A percentile compares a stretch with the other conserved stretches of the same genome.
phyloP scores from a whole-genome alignment of 2,888 invertebrate genomes.

The Zygothrica quintamaculata region DNA sequence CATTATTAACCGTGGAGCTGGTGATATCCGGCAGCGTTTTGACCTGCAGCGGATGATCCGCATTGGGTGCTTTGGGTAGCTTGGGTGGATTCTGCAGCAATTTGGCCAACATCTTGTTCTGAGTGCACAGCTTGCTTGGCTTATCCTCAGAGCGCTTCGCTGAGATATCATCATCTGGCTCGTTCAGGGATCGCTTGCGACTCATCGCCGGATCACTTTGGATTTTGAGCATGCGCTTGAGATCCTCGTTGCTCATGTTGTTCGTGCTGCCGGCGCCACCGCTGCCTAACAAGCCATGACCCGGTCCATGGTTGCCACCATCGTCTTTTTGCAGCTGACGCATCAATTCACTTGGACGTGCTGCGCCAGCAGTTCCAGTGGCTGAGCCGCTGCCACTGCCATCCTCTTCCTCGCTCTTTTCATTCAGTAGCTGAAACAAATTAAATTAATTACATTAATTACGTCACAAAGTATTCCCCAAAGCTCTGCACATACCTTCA shows the following conservation, averaged over 20 bases:
- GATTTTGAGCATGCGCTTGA: slow-evolving; percentile 83
- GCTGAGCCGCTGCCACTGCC: slow-evolving; percentile 82
- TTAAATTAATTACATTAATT: no score
- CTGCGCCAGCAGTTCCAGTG: slow-evolving; percentile 65
- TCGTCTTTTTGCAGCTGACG: slow-evolving; percentile 85
- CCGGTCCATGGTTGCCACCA: slow-evolving; percentile 66
- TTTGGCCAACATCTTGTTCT: slow-evolving; percentile 93
- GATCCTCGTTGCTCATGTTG: slow-evolving; percentile 83
- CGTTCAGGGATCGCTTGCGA: slow-evolving; percentile 88
- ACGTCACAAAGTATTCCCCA: no score
- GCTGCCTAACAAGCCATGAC: slow-evolving; percentile 69
- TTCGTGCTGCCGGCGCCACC: slow-evolving; percentile 69
- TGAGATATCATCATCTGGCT: slow-evolving; percentile 86
- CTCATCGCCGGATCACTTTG: slow-evolving; percentile 84
- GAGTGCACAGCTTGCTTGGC: slow-evolving; percentile 90
- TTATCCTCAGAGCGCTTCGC: slow-evolving; percentile 83
- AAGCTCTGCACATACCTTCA: slow-evolving; percentile 86
- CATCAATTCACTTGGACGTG: slow-evolving; percentile 86
- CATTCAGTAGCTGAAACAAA: slow-evolving; percentile 89
- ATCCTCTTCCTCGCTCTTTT: slow-evolving; percentile 92
- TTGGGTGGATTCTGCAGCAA: slow-evolving; percentile 91
- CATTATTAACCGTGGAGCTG: slow-evolving; percentile 79
- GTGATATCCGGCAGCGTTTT: slow-evolving; percentile 84
- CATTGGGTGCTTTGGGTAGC: slow-evolving; percentile 85
- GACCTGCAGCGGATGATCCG: slow-evolving; percentile 81